phyloP scores from a whole-genome alignment of 2,797 vertebrate genomes.

The Typhlichthys eigenmanni region DNA sequence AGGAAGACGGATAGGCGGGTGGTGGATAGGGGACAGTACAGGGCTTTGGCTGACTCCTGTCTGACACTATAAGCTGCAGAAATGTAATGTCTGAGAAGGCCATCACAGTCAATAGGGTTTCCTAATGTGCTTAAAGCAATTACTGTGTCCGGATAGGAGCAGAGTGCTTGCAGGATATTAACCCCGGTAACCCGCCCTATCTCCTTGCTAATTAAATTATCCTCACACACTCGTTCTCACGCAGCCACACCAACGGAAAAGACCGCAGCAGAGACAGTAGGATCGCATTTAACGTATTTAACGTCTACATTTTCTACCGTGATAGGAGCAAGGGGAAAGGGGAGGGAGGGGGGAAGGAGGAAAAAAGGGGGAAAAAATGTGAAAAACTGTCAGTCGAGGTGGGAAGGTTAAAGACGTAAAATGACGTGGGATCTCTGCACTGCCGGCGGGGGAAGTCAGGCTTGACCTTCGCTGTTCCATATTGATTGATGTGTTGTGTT shows the following conservation, averaged over 20 bases:
- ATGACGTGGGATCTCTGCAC: background rate
- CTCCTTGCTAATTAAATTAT: constrained; percentile 77
- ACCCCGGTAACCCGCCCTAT: constrained; percentile 75
- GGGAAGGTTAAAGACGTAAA: background rate
- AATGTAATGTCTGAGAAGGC: constrained; percentile 79
- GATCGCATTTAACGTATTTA: constrained; percentile 2
- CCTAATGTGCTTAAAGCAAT: constrained; percentile 80
- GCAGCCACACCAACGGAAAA: constrained; percentile 34
- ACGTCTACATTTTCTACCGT: constrained; percentile 15
- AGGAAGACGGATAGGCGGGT: constrained; percentile 46
- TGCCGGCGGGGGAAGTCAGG: background rate
- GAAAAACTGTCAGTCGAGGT: background rate
- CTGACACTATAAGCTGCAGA: constrained; percentile 70
- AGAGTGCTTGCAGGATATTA: constrained; percentile 78
- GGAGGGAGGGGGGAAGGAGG: background rate
- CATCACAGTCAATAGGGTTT: constrained; percentile 77
- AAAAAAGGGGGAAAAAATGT: background rate
- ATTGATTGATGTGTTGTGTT: constrained; percentile 32
- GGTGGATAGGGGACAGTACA: constrained; percentile 49
- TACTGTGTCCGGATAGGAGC: constrained; percentile 72
- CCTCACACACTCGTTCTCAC: constrained; percentile 63
- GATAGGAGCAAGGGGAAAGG: background rate
- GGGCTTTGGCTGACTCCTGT: constrained; percentile 59
- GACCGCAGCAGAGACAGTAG: background rate
- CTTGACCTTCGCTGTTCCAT: constrained; percentile 31